A percentile compares a stretch with the other conserved stretches of the same genome.
Evolutionary conservation across 2,888 invertebrate genomes (phyloP).

Genomic region (Chrysodeixis includens): DNA sequence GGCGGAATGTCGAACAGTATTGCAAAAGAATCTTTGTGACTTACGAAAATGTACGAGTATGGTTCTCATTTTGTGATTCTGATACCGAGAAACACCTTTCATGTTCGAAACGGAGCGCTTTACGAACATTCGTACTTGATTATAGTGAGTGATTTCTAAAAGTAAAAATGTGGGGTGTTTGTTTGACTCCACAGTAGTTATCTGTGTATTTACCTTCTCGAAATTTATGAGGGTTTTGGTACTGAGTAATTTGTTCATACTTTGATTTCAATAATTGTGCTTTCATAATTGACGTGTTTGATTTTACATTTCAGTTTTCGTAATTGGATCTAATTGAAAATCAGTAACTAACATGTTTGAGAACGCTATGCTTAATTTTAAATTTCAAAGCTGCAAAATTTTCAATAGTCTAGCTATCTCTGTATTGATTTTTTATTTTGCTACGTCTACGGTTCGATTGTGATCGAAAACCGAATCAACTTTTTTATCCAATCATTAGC

Average conservation of each 20-base stretch:
- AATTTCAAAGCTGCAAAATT: not conserved
- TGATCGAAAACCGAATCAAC: not conserved
- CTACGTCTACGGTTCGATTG: not conserved
- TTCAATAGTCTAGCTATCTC: not conserved
- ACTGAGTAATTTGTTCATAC: not conserved
- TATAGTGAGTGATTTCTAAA: constrained; percentile 1
- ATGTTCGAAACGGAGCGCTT: not conserved
- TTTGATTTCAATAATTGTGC: not conserved
- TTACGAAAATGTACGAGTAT: constrained; percentile 8
- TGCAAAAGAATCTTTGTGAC: constrained; percentile 25
- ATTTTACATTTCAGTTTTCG: not conserved
- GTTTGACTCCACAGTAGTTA: not conserved
- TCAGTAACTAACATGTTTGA: too few relatives aligned
- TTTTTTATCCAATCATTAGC: constrained; percentile 3
- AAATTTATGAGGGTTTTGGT: not conserved
- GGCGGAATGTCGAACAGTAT: constrained; percentile 33
- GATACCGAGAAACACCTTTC: constrained; percentile 11
- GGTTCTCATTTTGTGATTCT: constrained; percentile 1
- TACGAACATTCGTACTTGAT: constrained; percentile 3
- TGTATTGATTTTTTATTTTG: not conserved
- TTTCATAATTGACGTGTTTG: not conserved
- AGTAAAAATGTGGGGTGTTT: not conserved
- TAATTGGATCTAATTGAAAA: too few relatives aligned
- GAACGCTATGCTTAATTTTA: too few relatives aligned
- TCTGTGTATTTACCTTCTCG: not conserved